Conservation (phyloP, 2,888 invertebrate species). For the Drosophila subsilvestris region DNA sequence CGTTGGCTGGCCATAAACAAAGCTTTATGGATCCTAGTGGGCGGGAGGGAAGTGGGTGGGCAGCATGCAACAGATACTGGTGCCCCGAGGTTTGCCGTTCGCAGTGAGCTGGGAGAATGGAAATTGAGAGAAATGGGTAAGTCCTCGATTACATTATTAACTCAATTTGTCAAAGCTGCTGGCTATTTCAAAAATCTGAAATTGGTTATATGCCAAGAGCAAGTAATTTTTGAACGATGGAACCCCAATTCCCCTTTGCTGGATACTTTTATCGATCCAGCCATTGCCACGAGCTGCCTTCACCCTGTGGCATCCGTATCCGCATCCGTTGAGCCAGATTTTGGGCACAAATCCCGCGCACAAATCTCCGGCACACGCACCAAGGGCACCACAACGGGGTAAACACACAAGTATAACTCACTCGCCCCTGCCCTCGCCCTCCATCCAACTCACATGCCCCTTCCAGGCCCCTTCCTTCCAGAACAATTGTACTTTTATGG, state of each 20-base stretch:
- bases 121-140: constrained; percentile 12
- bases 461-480: constrained; percentile 7
- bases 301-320: constrained; percentile 37
- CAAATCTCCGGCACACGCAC: constrained; percentile 49
- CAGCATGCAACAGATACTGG: constrained; percentile 53
- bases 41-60: neutral
- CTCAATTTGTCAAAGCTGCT: constrained; percentile 4
- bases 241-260: neutral
- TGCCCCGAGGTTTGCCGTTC: neutral
- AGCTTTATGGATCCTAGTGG: constrained; percentile 25
- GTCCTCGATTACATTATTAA: constrained; percentile 11
- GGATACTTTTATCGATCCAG: constrained; percentile 5
- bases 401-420: constrained; percentile 41
- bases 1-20: constrained; percentile 43
- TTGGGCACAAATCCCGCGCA: constrained; percentile 60
- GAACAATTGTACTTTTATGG: constrained; percentile 41
- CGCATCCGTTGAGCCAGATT: constrained; percentile 56
- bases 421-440: too few relatives aligned
- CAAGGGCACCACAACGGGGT: constrained; percentile 25
- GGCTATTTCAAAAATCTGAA: neutral
- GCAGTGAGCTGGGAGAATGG: constrained; percentile 1
- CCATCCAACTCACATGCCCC: neutral
- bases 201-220: neutral
- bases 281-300: neutral
- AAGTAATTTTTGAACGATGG: neutral